Evolutionary conservation across 2,797 vertebrate genomes (phyloP).

Genomic region (Dryobates pubescens): DNA sequence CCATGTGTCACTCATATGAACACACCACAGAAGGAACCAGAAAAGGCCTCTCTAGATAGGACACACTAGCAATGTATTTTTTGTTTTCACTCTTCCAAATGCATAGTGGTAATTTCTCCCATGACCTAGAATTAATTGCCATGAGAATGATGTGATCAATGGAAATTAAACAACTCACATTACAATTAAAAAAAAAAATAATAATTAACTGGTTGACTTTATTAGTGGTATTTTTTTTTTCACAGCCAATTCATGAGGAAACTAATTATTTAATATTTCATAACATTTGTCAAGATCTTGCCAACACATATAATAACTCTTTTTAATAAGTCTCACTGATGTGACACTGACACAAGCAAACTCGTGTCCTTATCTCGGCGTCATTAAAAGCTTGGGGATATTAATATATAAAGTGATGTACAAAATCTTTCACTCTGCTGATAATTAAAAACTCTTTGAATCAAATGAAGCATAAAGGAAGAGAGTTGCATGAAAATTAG

Average conservation of each 20-base stretch:
- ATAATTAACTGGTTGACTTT: neutral
- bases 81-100: neutral
- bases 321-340: neutral
- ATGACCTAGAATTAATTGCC: neutral
- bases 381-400: neutral
- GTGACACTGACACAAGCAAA: neutral
- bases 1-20: neutral
- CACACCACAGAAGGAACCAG: neutral
- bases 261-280: neutral
- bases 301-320: accelerated
- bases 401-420: neutral
- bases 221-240: neutral
- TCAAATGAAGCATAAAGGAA: neutral
- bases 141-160: neutral
- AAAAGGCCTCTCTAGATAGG: neutral
- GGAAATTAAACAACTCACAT: neutral
- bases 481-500: neutral
- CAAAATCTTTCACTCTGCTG: neutral
- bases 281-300: neutral
- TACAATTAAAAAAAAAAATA: neutral
- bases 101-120: neutral
- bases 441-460: neutral
- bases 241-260: neutral
- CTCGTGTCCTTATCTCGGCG: neutral
- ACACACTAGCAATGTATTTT: neutral